Evolutionary conservation across 2,113 vertebrate species (phyloP).

Genomic region (Falcunculus frontatus): DNA sequence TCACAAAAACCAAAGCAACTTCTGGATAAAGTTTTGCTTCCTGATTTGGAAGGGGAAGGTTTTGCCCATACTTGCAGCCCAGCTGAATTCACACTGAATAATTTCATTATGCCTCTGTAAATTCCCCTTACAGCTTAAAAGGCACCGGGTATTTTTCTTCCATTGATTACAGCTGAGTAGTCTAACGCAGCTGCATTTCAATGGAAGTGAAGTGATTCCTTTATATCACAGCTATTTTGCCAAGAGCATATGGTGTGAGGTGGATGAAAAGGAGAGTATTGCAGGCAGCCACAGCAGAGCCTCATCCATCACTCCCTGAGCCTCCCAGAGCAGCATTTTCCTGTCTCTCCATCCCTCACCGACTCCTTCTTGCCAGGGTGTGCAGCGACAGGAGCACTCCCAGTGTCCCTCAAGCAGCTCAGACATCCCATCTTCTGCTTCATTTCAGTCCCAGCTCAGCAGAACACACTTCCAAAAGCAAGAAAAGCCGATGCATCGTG

Average conservation of each 20-base stretch:
- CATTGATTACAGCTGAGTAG: slow-evolving; percentile 34
- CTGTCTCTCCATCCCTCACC: not conserved
- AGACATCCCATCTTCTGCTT: not conserved
- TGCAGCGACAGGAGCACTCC: not conserved
- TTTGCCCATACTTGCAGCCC: not conserved
- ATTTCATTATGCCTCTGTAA: slow-evolving; percentile 28
- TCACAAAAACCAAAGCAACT: not conserved
- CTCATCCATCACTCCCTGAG: not conserved
- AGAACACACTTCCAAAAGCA: not conserved
- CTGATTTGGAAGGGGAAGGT: not conserved
- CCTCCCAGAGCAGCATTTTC: not conserved
- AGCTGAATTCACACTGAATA: slow-evolving; percentile 44
- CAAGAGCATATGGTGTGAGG: slow-evolving; percentile 28
- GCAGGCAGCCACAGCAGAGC: not conserved
- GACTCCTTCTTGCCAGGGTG: not conserved
- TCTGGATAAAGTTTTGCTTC: not conserved
- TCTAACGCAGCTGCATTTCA: slow-evolving; percentile 38
- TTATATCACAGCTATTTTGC: slow-evolving; percentile 2
- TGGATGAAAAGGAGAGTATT: slow-evolving; percentile 29
- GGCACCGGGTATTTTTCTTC: not conserved
- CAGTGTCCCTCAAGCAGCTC: not conserved
- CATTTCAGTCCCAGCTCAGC: not conserved
- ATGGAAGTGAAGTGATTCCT: slow-evolving; percentile 28
- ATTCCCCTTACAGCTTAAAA: slow-evolving; percentile 33
- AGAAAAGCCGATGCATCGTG: accelerated